A percentile compares a stretch with the other conserved stretches of the same genome.
Evolutionary conservation across 2,888 invertebrate genomes (phyloP).

Genomic region (Cataglyphis albicans): DNA sequence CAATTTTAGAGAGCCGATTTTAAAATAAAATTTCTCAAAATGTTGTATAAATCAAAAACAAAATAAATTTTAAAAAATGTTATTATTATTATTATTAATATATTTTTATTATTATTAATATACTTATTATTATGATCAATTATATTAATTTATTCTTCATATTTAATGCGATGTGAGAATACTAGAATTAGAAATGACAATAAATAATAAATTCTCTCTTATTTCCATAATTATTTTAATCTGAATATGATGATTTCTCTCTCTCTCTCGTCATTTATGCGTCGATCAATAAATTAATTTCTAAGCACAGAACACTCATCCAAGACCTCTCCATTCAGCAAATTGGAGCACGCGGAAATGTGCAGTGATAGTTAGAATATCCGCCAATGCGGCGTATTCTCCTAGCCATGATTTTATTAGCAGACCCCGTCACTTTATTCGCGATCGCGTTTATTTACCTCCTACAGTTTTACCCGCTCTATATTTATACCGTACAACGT

Average conservation of each 20-base stretch:
- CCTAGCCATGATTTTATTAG: constrained; percentile 1
- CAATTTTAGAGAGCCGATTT: neutral
- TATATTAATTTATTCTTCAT: neutral
- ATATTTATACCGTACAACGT: constrained; percentile 45
- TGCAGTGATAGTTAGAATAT: constrained; percentile 18
- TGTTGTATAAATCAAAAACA: neutral
- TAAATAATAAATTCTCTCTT: constrained; percentile 8
- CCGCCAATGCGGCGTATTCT: neutral
- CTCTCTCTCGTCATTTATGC: constrained; percentile 26
- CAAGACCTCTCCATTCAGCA: constrained; percentile 19
- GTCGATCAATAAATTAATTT: constrained; percentile 69
- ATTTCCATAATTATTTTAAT: constrained; percentile 11
- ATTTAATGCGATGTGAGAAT: neutral
- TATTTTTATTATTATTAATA: neutral
- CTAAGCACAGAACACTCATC: constrained; percentile 16
- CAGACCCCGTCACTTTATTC: constrained; percentile 9
- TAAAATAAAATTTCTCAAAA: neutral
- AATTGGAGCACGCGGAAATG: constrained; percentile 32
- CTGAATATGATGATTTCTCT: constrained; percentile 36
- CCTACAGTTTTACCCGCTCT: constrained; percentile 29
- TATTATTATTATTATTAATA: neutral
- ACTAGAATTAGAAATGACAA: neutral
- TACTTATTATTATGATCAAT: neutral
- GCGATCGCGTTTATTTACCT: constrained; percentile 41
- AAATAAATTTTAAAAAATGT: neutral